phyloP scores from a whole-genome alignment of 2,113 vertebrate species.

The Hippolais icterina region DNA sequence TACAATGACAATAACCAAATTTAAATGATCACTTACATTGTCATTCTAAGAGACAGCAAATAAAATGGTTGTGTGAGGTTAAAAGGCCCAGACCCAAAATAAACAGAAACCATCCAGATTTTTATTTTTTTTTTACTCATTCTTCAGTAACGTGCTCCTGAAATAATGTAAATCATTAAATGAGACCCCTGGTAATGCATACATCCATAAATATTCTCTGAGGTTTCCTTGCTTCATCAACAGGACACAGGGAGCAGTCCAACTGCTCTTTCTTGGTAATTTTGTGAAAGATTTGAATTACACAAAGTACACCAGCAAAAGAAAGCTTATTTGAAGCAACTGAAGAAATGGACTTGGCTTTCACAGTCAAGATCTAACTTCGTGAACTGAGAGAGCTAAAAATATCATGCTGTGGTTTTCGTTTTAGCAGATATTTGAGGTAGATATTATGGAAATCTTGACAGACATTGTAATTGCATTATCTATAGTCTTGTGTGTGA shows the following conservation, averaged over 20 bases:
- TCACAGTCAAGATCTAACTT: neutral
- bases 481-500: neutral
- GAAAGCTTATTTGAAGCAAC: neutral
- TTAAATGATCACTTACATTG: neutral
- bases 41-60: neutral
- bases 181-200: neutral
- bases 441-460: neutral
- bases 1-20: neutral
- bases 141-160: neutral
- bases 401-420: neutral
- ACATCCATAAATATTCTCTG: neutral
- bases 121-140: neutral
- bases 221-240: neutral
- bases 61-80: neutral
- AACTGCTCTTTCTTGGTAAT: neutral
- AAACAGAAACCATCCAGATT: neutral
- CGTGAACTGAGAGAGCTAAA: neutral
- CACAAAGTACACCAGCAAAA: neutral
- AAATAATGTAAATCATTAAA: neutral
- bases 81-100: neutral
- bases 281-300: neutral
- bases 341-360: neutral
- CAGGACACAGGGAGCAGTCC: neutral
- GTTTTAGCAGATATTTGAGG: neutral
- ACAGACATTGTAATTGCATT: slow-evolving; percentile 13